These are phyloP conservation scores for Cotesia vestalis DNA, from an alignment of 1,140 invertebrate species.

Conservation along the genomic window DNA sequence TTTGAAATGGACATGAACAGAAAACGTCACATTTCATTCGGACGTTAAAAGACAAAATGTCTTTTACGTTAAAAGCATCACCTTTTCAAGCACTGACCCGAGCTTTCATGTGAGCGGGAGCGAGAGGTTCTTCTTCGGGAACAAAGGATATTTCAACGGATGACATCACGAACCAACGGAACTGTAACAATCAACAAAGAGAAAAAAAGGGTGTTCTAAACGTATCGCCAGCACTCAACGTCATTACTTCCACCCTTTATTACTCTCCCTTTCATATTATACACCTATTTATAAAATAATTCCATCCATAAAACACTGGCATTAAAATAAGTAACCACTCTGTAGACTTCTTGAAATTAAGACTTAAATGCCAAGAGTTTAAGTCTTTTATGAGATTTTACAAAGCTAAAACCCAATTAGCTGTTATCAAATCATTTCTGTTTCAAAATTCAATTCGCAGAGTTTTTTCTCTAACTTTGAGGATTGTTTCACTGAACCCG, in stretches of 20 bases:
- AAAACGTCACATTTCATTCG: too few species aligned
- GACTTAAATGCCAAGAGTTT: too few species aligned
- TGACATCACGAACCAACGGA: slow-evolving; percentile 16
- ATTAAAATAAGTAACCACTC: too few species aligned
- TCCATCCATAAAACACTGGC: background rate
- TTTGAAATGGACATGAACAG: too few species aligned
- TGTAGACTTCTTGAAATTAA: too few species aligned
- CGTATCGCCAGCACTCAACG: slow-evolving; percentile 10
- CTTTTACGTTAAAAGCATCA: slow-evolving; percentile 16
- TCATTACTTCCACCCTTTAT: slow-evolving; percentile 2
- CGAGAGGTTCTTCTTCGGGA: background rate
- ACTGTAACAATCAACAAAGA: slow-evolving; percentile 14
- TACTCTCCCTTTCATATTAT: background rate
- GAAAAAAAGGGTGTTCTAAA: background rate
- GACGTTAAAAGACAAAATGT: background rate
- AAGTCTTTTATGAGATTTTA: too few species aligned
- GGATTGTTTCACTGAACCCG: too few species aligned
- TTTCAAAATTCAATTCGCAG: too few species aligned
- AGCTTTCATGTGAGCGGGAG: background rate
- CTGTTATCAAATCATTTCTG: too few species aligned
- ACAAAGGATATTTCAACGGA: slow-evolving; percentile 13
- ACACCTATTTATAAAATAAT: background rate
- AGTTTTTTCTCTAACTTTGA: too few species aligned
- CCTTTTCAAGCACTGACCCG: background rate
- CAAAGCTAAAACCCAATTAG: too few species aligned